A percentile compares a stretch with the other conserved stretches of the same genome.
Conservation (phyloP, 1,140 invertebrate genomes). For the Dreissena rostriformis region DNA sequence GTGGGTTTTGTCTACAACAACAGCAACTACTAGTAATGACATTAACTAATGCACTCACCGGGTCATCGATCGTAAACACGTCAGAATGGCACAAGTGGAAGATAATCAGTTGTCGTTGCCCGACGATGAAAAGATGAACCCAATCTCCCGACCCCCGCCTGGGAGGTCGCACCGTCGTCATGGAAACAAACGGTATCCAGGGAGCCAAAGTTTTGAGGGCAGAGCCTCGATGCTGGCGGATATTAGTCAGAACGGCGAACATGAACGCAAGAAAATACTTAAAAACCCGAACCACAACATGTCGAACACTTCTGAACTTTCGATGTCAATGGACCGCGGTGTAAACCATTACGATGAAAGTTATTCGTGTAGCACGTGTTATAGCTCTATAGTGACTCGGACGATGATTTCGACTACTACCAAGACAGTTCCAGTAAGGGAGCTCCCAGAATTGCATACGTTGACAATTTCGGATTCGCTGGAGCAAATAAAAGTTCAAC, state of each 20-base stretch:
- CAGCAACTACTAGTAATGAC: too few species aligned
- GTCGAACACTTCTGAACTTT: slow-evolving; percentile 32
- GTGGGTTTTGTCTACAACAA: too few species aligned
- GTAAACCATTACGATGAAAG: slow-evolving; percentile 52
- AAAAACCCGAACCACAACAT: slow-evolving; percentile 43
- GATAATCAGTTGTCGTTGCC: slow-evolving; percentile 67
- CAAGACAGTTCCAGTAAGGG: slow-evolving; percentile 61
- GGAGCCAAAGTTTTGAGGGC: slow-evolving; percentile 77
- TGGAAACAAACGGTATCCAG: slow-evolving; percentile 65
- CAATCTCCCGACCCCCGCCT: slow-evolving; percentile 69
- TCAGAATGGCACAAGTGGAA: too few species aligned
- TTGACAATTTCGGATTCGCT: slow-evolving; percentile 76
- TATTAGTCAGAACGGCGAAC: slow-evolving; percentile 28
- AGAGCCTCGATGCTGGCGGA: slow-evolving; percentile 60
- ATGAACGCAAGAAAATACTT: slow-evolving; percentile 43
- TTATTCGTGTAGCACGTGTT: slow-evolving; percentile 75
- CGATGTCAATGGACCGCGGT: slow-evolving; percentile 52
- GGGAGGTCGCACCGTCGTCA: slow-evolving; percentile 53
- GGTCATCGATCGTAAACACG: too few species aligned
- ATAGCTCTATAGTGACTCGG: slow-evolving; percentile 76
- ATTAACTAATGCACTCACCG: too few species aligned
- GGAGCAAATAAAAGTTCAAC: slow-evolving; percentile 47
- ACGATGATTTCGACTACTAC: slow-evolving; percentile 74
- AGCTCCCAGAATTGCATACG: slow-evolving; percentile 73
- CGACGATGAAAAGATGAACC: slow-evolving; percentile 77